These are phyloP conservation scores for Omphaloscelis lunosa DNA, from an alignment of 2,888 invertebrate genomes.

Conservation along the genomic window DNA sequence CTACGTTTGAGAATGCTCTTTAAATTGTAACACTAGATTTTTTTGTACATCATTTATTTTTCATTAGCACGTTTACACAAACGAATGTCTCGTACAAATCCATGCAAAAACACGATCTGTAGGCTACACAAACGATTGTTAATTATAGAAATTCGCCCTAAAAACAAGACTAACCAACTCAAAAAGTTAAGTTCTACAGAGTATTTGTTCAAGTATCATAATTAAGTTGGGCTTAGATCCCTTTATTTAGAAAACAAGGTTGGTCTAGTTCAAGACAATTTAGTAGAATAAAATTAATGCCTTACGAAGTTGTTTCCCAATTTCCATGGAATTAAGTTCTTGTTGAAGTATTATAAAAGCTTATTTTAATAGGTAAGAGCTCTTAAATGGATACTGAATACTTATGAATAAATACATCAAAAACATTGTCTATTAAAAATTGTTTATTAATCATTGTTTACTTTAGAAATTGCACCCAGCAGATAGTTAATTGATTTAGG, in stretches of 20 bases:
- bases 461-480: too few relatives aligned
- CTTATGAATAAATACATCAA: neutral
- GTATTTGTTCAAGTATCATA: conserved; percentile 52
- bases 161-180: conserved; percentile 6
- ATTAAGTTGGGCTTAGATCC: conserved; percentile 35
- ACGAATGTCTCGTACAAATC: neutral
- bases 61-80: neutral
- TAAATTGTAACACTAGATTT: neutral
- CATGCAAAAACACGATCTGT: neutral
- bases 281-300: conserved; percentile 47
- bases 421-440: neutral
- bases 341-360: conserved; percentile 39
- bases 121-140: neutral
- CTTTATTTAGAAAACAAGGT: conserved; percentile 48
- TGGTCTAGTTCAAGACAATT: conserved; percentile 33
- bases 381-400: neutral
- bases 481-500: too few relatives aligned
- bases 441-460: too few relatives aligned
- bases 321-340: conserved; percentile 39
- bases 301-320: conserved; percentile 46
- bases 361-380: conserved; percentile 17
- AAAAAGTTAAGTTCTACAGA: conserved; percentile 2
- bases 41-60: too few relatives aligned
- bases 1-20: neutral
- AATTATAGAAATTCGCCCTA: neutral